Conservation (phyloP, 2,888 invertebrate genomes). For the Melieria crassipennis region DNA sequence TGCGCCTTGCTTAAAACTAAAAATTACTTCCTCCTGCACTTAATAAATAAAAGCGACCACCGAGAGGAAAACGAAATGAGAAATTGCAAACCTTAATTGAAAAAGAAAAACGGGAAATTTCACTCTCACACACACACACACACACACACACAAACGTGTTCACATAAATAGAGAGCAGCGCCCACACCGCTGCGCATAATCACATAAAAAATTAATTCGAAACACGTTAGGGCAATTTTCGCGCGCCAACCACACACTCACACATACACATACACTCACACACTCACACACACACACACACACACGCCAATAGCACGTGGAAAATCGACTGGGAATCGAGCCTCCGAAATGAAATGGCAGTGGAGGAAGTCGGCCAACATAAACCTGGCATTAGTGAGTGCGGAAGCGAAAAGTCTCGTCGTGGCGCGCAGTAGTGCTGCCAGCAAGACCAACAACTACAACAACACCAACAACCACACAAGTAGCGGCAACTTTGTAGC, state of each 20-base stretch:
- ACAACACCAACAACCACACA: not conserved
- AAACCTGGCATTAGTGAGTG: too few species aligned
- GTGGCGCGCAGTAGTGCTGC: too few species aligned
- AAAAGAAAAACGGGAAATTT: too few species aligned
- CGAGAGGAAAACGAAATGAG: not conserved
- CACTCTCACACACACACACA: conserved; percentile 2
- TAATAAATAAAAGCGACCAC: not conserved
- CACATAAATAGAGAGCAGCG: not conserved
- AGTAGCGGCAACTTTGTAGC: not conserved
- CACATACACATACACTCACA: too few species aligned
- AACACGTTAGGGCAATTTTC: conserved; percentile 63
- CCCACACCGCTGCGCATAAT: not conserved
- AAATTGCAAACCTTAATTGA: too few species aligned
- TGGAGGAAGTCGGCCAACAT: too few species aligned
- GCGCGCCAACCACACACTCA: conserved; percentile 32
- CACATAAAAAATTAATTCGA: conserved; percentile 58
- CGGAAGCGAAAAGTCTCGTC: too few species aligned
- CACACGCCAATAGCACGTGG: not conserved
- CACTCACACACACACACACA: not conserved
- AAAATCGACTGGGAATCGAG: not conserved
- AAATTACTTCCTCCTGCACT: too few species aligned
- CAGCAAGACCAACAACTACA: too few species aligned
- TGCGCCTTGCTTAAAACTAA: too few species aligned
- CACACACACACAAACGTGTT: not conserved
- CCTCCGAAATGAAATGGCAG: too few species aligned